phyloP scores from a whole-genome alignment of 2,888 invertebrate genomes.

The Ectemnius cavifrons region DNA sequence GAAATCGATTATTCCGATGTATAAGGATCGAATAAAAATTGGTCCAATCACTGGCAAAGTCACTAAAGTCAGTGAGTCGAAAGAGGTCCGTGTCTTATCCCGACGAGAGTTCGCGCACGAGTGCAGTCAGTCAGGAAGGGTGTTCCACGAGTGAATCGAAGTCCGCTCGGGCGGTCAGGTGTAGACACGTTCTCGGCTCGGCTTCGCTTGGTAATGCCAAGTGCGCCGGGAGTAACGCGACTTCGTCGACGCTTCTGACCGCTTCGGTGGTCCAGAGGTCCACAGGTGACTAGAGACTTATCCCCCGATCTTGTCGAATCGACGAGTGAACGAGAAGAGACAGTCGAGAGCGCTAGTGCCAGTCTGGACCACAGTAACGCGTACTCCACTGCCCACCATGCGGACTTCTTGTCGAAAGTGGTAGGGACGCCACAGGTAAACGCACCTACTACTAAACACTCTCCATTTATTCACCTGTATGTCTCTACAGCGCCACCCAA shows the following conservation, averaged over 20 bases:
- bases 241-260: too few relatives aligned
- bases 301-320: slow-evolving; percentile 57
- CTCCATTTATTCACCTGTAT: too few relatives aligned
- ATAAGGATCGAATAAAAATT: too few relatives aligned
- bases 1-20: too few relatives aligned
- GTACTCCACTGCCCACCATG: slow-evolving; percentile 43
- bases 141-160: background rate
- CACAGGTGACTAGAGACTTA: too few relatives aligned
- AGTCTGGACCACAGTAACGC: slow-evolving; percentile 64
- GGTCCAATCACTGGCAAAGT: too few relatives aligned
- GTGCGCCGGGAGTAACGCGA: too few relatives aligned
- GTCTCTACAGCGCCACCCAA: too few relatives aligned
- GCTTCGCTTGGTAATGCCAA: too few relatives aligned
- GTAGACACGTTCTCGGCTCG: too few relatives aligned
- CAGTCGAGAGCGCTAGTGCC: slow-evolving; percentile 55
- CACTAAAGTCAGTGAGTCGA: too few relatives aligned
- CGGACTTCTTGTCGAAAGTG: slow-evolving; percentile 16
- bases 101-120: background rate
- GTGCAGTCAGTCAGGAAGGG: background rate
- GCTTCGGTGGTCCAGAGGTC: too few relatives aligned
- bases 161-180: slow-evolving; percentile 43
- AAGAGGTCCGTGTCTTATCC: background rate
- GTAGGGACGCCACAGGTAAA: slow-evolving; percentile 46
- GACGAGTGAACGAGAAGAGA: slow-evolving; percentile 62
- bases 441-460: slow-evolving; percentile 23